These are phyloP conservation scores for Isotomurus palustris DNA, from an alignment of 2,888 invertebrate species.

Conservation along the genomic window DNA sequence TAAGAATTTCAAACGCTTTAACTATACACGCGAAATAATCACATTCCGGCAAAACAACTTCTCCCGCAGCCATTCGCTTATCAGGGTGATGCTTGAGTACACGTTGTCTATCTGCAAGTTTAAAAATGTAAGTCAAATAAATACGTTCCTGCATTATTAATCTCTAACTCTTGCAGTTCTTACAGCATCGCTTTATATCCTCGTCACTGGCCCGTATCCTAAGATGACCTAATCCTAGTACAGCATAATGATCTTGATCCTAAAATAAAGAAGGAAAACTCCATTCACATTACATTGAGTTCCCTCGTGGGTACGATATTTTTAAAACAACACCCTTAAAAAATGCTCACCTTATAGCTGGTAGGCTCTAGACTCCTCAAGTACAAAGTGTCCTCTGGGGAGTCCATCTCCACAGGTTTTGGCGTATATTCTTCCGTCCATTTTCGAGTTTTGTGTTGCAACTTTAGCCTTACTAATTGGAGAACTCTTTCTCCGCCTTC, in stretches of 20 bases:
- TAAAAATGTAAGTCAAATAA: neutral
- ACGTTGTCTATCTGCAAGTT: constrained; percentile 64
- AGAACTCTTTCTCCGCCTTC: constrained; percentile 23
- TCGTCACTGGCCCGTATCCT: constrained; percentile 84
- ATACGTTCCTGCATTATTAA: constrained; percentile 1
- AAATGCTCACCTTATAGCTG: constrained; percentile 73
- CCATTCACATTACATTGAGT: no score
- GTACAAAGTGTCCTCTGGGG: constrained; percentile 72
- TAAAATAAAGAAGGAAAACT: no score
- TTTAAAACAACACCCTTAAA: neutral
- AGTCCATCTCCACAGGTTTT: constrained; percentile 42
- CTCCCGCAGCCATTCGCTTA: constrained; percentile 86
- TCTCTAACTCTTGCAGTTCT: constrained; percentile 50
- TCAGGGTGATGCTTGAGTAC: constrained; percentile 96
- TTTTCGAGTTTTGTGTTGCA: constrained; percentile 20
- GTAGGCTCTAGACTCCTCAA: constrained; percentile 86
- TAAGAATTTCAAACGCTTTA: constrained; percentile 88
- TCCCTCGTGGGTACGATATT: no score
- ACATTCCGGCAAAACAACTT: constrained; percentile 80
- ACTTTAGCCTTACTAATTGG: constrained; percentile 15
- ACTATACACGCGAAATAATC: constrained; percentile 99
- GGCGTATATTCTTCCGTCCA: constrained; percentile 14
- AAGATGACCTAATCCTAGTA: constrained; percentile 79
- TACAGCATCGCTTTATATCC: constrained; percentile 89
- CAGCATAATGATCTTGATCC: constrained; percentile 94